A percentile compares a stretch with the other conserved stretches of the same genome.
Conservation (phyloP, 2,797 vertebrate genomes). For the Lagocephalus sceleratus region DNA sequence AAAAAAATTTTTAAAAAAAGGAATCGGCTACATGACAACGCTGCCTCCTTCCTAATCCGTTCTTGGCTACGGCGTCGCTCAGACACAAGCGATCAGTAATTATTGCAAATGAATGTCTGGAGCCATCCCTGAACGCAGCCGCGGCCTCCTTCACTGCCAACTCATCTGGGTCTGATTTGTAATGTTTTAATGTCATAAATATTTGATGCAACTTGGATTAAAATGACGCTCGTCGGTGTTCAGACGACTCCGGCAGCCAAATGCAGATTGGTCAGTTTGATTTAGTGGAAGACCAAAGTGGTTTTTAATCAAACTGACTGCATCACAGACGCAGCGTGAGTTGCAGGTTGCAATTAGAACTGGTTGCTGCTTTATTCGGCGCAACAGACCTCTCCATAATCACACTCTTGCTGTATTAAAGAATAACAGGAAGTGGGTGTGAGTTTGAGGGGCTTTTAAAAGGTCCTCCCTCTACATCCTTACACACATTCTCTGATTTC, state of each 20-base stretch:
- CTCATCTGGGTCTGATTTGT: constrained; percentile 51
- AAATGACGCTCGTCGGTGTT: constrained; percentile 56
- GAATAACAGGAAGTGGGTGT: constrained; percentile 75
- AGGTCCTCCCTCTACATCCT: not conserved
- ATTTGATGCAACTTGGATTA: constrained; percentile 38
- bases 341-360: constrained; percentile 35
- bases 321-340: not conserved
- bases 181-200: constrained; percentile 51
- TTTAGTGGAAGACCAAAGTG: constrained; percentile 29
- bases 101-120: constrained; percentile 43
- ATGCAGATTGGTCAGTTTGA: constrained; percentile 7
- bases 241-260: constrained; percentile 41
- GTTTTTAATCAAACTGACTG: constrained; percentile 26
- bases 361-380: constrained; percentile 50
- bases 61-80: constrained; percentile 26
- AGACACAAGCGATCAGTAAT: constrained; percentile 44
- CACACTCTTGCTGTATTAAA: constrained; percentile 39
- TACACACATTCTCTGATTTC: not conserved
- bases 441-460: constrained; percentile 28
- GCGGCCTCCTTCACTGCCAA: constrained; percentile 31
- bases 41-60: constrained; percentile 25
- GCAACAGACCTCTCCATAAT: constrained; percentile 35
- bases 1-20: no score
- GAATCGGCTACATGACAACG: constrained; percentile 28
- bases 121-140: constrained; percentile 39